phyloP scores from a whole-genome alignment of 2,888 invertebrate species.

The Acrocyrtus sp. region DNA sequence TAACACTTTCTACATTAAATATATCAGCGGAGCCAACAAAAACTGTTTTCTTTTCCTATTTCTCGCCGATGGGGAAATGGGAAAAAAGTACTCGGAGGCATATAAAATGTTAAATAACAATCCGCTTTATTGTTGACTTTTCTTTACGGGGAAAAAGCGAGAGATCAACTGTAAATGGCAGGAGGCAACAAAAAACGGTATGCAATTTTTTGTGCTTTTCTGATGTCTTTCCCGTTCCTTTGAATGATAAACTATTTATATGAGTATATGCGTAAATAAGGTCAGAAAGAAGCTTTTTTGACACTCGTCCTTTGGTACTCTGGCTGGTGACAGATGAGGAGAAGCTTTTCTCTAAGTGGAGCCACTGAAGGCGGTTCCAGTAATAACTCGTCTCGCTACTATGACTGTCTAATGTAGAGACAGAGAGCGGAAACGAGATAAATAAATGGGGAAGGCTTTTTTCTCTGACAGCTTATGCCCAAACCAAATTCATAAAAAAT shows the following conservation, averaged over 20 bases:
- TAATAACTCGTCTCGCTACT: not conserved
- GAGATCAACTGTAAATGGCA: constrained; percentile 41
- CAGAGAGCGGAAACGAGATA: not conserved
- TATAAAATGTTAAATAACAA: constrained; percentile 12
- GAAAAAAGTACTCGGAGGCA: not conserved
- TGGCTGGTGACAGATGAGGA: not conserved
- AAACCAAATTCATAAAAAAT: not conserved
- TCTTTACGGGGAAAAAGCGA: constrained; percentile 9
- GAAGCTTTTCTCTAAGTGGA: not conserved
- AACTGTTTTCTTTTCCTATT: too few species aligned
- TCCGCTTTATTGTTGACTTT: not conserved
- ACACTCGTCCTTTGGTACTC: not conserved
- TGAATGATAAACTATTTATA: constrained; percentile 14
- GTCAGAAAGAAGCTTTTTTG: not conserved
- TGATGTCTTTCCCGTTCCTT: not conserved
- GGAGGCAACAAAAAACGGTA: too few species aligned
- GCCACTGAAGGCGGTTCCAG: not conserved
- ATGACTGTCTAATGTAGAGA: too few species aligned
- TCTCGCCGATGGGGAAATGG: too few species aligned
- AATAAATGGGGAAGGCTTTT: too few species aligned
- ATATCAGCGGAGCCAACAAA: too few species aligned
- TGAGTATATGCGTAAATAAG: not conserved
- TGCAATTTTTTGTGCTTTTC: not conserved
- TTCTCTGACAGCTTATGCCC: not conserved
- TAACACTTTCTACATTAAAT: not conserved